phyloP scores from a whole-genome alignment of 2,888 invertebrate species.

The Eupithecia centaureata region DNA sequence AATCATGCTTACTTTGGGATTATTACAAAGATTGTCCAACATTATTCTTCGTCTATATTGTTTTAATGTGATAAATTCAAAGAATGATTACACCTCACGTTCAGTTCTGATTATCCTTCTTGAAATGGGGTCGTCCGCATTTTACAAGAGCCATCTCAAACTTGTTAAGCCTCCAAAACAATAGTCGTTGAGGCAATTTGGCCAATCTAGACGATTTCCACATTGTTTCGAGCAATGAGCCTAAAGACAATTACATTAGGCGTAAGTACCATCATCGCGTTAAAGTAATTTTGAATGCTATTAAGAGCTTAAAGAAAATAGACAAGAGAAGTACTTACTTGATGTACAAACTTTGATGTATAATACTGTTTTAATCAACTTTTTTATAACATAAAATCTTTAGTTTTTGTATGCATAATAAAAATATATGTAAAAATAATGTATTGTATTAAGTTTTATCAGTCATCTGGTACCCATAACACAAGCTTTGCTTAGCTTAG shows the following conservation, averaged over 20 bases:
- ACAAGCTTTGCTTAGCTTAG: no score
- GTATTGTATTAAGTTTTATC: no score
- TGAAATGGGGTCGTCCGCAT: conserved; percentile 34
- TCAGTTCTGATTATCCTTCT: conserved; percentile 29
- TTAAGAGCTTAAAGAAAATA: conserved; percentile 12
- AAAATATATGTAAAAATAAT: no score
- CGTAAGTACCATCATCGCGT: conserved; percentile 38
- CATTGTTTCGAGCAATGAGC: conserved; percentile 43
- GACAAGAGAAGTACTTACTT: not conserved
- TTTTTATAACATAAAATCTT: not conserved
- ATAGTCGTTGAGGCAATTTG: conserved; percentile 42
- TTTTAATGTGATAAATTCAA: not conserved
- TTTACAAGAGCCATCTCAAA: conserved; percentile 39
- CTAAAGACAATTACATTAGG: conserved; percentile 43
- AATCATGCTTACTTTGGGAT: no score
- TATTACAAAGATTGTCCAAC: no score
- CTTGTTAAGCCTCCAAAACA: conserved; percentile 40
- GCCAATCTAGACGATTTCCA: conserved; percentile 47
- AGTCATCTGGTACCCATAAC: no score
- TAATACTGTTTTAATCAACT: not conserved
- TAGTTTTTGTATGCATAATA: no score
- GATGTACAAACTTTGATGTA: not conserved
- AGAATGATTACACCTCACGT: not conserved
- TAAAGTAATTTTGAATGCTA: conserved; percentile 33
- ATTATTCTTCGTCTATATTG: no score